Base-by-base conservation (phyloP, 2,113 vertebrate species). In the Garra rufa region DNA sequence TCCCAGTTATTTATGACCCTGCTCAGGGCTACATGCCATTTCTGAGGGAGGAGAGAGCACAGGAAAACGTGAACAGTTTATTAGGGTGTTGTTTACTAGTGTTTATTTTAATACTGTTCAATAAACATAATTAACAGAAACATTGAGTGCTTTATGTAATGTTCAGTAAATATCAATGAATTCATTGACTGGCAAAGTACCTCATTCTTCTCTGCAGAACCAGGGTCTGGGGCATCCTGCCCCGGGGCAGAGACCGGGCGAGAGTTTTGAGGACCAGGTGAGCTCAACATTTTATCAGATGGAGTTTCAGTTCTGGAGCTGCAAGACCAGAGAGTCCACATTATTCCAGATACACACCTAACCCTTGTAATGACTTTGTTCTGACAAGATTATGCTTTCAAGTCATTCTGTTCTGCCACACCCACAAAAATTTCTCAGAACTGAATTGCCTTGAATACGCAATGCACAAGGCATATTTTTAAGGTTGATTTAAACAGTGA, bases 221-320 rank as follows among this genome's bases (percentile, higher is more conserved):
- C 91, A 6, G 76, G 63, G 9, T 86, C 9, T 1, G 92, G 89
- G 8, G 95, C 90, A n/a, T 96, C 97, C 88, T 89, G 94, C 69
- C 95, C 96, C 9, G 96, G 96, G 83, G 96, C 97, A 14, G 96
- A 92, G 38, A 81, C 93, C 0, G 94, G 94, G 77, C 93, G 92
- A 88, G 89, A 91, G 93, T 85, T 94, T 86, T 92, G 93, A 74
- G 94, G 92, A 79, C 85, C 91, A 3, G 90, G 90, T 38, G 96
- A 96, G 46, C 89, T 91, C 92, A 97, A 69, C 93, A 95, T 97
- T 55, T 93, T 93, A 90, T 99, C 97, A 88, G 97, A 94, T 0
- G 98, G 98, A 21, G 98, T 99, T 82, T 99, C 97, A 48, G 97
- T 98, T 90, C 94, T 95, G 19, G 93, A 94, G 81, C 94, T 95